phyloP scores from a whole-genome alignment of 2,888 invertebrate genomes.

The Papilio gigon region DNA sequence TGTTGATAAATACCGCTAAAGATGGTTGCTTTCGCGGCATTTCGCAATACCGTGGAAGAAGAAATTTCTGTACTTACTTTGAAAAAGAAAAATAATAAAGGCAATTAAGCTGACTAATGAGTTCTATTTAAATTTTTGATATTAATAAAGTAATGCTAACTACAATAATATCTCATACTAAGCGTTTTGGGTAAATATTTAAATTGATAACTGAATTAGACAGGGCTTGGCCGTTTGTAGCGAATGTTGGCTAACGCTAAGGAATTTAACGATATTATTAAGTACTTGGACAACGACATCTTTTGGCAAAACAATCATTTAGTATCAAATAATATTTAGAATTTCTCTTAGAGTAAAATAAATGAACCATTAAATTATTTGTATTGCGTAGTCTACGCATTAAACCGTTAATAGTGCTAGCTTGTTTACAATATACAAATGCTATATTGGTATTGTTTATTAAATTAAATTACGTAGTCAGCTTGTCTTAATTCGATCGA shows the following conservation, averaged over 20 bases:
- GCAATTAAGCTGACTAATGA: no score
- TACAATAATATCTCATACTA: no score
- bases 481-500: background rate
- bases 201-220: background rate
- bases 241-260: conserved; percentile 13
- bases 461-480: background rate
- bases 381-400: background rate
- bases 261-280: conserved; percentile 26
- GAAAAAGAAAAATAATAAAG: no score
- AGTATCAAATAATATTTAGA: conserved; percentile 10
- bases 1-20: background rate
- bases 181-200: background rate
- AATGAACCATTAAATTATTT: background rate
- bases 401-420: background rate
- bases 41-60: no score
- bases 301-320: conserved; percentile 16
- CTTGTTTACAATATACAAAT: conserved; percentile 1
- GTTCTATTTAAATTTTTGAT: no score
- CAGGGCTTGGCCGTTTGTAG: background rate
- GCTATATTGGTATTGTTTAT: background rate
- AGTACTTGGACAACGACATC: background rate
- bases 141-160: no score
- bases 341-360: background rate
- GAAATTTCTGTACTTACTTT: no score
- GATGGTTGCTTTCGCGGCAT: background rate